These are phyloP conservation scores for Pseudachorutes palmiensis DNA, from an alignment of 1,140 invertebrate species.

Conservation along the genomic window DNA sequence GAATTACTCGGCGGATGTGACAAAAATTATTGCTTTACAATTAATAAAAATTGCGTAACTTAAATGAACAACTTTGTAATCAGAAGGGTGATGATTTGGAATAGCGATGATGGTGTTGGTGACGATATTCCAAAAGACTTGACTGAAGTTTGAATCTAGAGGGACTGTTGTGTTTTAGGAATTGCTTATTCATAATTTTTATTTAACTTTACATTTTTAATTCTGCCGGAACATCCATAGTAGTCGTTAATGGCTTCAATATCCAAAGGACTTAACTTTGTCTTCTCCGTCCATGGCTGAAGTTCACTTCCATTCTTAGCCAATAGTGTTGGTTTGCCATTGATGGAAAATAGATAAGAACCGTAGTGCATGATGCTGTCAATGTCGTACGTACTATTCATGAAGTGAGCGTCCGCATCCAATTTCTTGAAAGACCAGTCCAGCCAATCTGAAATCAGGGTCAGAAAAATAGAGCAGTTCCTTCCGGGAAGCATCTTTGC, in stretches of 20 bases:
- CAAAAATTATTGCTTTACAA: no score
- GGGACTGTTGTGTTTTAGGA: no score
- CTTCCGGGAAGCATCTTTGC: background rate
- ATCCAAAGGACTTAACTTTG: background rate
- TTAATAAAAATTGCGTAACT: no score
- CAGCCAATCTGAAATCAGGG: constrained; percentile 10
- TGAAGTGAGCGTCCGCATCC: background rate
- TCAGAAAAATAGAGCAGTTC: background rate
- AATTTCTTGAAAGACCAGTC: background rate
- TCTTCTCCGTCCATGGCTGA: background rate
- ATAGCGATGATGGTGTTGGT: no score
- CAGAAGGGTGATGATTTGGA: no score
- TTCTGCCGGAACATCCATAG: constrained; percentile 2
- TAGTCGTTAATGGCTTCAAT: constrained; percentile 4
- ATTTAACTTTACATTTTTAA: no score
- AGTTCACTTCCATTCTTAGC: background rate
- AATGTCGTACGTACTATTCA: background rate
- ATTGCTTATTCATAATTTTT: no score
- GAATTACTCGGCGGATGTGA: no score
- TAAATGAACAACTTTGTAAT: no score
- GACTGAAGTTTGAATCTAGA: no score
- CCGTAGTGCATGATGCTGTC: constrained; percentile 21
- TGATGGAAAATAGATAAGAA: constrained; percentile 5
- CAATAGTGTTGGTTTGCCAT: constrained; percentile 12
- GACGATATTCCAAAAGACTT: no score